Evolutionary conservation across 2,113 vertebrate species (phyloP).

Genomic region (Nycticebus coucang): DNA sequence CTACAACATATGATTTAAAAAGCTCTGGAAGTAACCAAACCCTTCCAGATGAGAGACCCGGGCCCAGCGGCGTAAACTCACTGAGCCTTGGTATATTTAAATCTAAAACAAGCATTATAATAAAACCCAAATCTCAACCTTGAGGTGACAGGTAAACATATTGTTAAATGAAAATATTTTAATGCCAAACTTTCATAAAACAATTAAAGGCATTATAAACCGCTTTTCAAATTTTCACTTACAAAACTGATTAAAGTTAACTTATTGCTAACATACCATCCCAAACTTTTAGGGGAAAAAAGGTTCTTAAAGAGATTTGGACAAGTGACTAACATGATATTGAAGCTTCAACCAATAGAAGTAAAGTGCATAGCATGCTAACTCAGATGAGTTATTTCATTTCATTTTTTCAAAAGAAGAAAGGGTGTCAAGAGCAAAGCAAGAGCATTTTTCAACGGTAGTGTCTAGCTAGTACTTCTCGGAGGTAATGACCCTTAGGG

Average conservation of each 20-base stretch:
- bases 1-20: neutral
- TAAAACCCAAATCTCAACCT: neutral
- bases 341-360: neutral
- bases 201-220: neutral
- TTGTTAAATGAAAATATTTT: neutral
- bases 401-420: neutral
- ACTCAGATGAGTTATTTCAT: neutral
- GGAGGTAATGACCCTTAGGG: neutral
- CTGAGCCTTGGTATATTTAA: neutral
- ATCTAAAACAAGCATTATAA: neutral
- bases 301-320: neutral
- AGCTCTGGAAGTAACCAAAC: neutral
- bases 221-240: neutral
- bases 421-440: neutral
- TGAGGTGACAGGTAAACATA: neutral
- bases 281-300: neutral
- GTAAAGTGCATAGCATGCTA: neutral
- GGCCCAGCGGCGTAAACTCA: neutral
- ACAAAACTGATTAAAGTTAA: slow-evolving; percentile 7
- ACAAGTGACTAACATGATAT: neutral
- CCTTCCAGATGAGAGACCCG: neutral
- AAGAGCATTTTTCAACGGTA: neutral
- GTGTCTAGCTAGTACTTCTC: neutral
- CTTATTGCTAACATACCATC: neutral
- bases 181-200: neutral